These are phyloP conservation scores for Aradophagus sp. DNA, from an alignment of 1,140 invertebrate genomes.

Conservation along the genomic window DNA sequence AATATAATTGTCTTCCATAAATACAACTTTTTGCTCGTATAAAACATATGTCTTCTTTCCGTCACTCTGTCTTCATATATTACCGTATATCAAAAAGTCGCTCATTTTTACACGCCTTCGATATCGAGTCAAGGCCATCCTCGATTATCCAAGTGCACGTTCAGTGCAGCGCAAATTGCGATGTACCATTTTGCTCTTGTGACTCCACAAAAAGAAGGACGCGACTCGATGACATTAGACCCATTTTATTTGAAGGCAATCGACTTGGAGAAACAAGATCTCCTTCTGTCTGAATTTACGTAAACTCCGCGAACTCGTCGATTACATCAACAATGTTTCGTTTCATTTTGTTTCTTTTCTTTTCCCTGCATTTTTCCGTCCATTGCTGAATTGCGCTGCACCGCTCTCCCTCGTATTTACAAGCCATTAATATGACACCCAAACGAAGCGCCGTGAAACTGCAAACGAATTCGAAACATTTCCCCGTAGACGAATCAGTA, in stretches of 20 bases:
- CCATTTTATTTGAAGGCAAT: slow-evolving; percentile 46
- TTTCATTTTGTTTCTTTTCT: slow-evolving; percentile 6
- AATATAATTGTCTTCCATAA: slow-evolving; percentile 36
- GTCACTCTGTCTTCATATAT: slow-evolving; percentile 21
- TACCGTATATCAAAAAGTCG: slow-evolving; percentile 33
- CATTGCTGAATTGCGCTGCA: slow-evolving; percentile 27
- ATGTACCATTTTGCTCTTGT: slow-evolving; percentile 31
- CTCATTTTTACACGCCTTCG: slow-evolving; percentile 42
- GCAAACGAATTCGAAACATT: slow-evolving; percentile 1
- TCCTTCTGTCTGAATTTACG: slow-evolving; percentile 41
- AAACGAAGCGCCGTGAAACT: slow-evolving; percentile 9
- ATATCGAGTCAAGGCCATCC: slow-evolving; percentile 18
- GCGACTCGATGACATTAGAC: slow-evolving; percentile 44
- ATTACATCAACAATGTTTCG: slow-evolving; percentile 15
- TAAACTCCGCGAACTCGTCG: slow-evolving; percentile 11
- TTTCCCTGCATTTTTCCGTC: not conserved
- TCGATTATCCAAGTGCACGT: slow-evolving; percentile 21
- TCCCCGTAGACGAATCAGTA: no score
- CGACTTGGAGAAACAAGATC: slow-evolving; percentile 29
- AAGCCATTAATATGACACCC: slow-evolving; percentile 36
- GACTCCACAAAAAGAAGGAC: slow-evolving; percentile 44
- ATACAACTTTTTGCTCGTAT: slow-evolving; percentile 42
- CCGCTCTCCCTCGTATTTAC: slow-evolving; percentile 32
- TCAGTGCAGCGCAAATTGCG: slow-evolving; percentile 28
- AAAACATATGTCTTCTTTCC: no score